Base-by-base conservation (phyloP, 1,140 invertebrate species). In the Heliconius hermathena region DNA sequence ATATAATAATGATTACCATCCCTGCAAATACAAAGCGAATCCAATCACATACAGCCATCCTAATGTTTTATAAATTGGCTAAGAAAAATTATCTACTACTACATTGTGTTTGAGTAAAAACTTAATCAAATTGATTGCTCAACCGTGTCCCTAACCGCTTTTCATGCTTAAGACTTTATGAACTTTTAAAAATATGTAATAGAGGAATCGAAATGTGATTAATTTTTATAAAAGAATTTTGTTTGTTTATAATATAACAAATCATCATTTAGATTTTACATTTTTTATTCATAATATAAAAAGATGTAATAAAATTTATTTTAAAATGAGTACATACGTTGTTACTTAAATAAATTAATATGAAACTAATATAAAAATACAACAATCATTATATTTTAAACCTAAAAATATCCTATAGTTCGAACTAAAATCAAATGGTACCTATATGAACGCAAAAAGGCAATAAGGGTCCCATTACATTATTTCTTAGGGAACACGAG, bases 91-190 rank as follows among this genome's bases (percentile, higher is more conserved):
- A 70, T 82, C 60, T 66, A 29, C 26, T 3, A 11, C 60, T 4
- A 29, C 60, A 26, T 66, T 29, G 2, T 57, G 8, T 60, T n/a
- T 70, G 73, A 80, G 82, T 85, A 85, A 86, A 82, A 87, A 87
- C 81, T 84, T 85, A 84, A 88, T 88, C 86, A 88, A 85, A 84
- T 86, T 81, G 83, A 86, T 87, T 88, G 81, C 80, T 74, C 79
- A 33, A 57, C n/a, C 57, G 22, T 60, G 20, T n/a, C 11, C n/a
- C 57, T 60, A 11, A 6, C 20, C 52, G 20, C 57, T n/a, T 9
- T 60, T 60, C 57, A 22, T 22, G 57, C n/a, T 22, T 13, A 60
- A 60, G 57, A 60, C 9, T n/a, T 60, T 22, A 22, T 22, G 22
- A 60, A 60, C 57, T 60, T 22, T 46, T 46, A 60, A 60, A 60